Base-by-base conservation (phyloP, 2,797 vertebrate species). In the Macroramphosus scolopax region DNA sequence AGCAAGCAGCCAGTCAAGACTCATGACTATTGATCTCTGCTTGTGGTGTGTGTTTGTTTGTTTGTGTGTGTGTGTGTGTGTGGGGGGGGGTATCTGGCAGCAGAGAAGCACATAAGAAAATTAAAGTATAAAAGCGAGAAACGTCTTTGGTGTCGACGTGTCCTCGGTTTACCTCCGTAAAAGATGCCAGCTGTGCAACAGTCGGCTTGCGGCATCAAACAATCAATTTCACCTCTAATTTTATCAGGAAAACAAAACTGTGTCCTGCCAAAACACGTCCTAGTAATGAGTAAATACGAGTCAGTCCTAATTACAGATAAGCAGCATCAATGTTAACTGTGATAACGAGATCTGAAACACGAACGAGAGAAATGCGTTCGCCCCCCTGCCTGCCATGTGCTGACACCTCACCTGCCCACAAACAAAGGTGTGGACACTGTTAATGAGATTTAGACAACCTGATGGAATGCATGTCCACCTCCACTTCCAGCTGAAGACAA, bases 11-110 rank as follows among this genome's bases (percentile, higher is more conserved):
- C n/a, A n/a, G n/a, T n/a, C n/a, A n/a, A n/a, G n/a, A 65, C 60
- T 63, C 56, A 55, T 74, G 72, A 78, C 77, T 80, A 75, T 77
- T 69, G 73, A 71, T 56, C 44, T 64, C 58, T 11, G 59, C 44
- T 8, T 75, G 68, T 56, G 16, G n/a, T n/a, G n/a, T n/a, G n/a
- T n/a, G n/a, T n/a, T n/a, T n/a, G n/a, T n/a, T n/a, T n/a, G n/a
- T n/a, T n/a, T 56, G 14, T 13, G 30, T 20, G 3, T 44, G 31
- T 51, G 51, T 13, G 43, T 12, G 37, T 9, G 42, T 35, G 39
- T 31, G 45, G 39, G 15, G 2, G 17, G 69, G 25, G 75, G 58
- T 66, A 55, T 72, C 26, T 20, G 36, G 12, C 12, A 1, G 37
- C 16, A 34, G 50, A 62, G 18, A 58, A 37, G 37, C 46, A 34